Conservation (phyloP, 2,797 vertebrate species). For the Ctenosaura bakeri region DNA sequence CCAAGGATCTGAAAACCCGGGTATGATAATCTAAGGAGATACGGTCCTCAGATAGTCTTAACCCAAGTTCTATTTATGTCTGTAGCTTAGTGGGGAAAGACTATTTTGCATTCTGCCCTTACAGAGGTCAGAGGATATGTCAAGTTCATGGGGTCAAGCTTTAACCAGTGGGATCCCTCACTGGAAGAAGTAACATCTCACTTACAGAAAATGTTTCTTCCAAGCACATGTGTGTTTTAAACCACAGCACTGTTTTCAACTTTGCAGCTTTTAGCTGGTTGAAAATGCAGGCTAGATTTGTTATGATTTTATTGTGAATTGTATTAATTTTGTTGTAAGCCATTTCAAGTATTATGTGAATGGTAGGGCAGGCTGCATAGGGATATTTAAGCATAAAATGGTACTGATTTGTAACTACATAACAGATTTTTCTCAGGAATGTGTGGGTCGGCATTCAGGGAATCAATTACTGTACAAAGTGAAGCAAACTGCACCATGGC, state of each 20-base stretch:
- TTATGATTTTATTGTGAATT: not conserved
- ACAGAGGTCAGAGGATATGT: not conserved
- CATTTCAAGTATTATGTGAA: not conserved
- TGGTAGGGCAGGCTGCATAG: no score
- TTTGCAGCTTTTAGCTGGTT: not conserved
- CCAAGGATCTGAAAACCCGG: no score
- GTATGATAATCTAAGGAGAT: no score
- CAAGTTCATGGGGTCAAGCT: not conserved
- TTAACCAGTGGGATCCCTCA: not conserved
- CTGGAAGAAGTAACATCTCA: not conserved
- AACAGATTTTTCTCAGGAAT: not conserved
- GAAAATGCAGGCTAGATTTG: not conserved
- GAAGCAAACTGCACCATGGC: not conserved
- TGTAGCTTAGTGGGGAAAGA: not conserved
- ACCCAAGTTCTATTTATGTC: not conserved
- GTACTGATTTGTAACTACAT: not conserved
- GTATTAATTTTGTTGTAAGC: not conserved
- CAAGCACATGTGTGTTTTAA: slow-evolving; percentile 13
- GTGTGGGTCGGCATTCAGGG: not conserved
- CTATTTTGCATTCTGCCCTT: not conserved
- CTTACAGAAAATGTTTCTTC: not conserved
- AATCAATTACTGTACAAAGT: not conserved
- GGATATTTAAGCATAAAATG: not conserved
- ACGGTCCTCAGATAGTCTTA: no score
- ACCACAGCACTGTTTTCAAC: not conserved